phyloP scores from a whole-genome alignment of 1,140 invertebrate species.

The Euura saliciscinereae region DNA sequence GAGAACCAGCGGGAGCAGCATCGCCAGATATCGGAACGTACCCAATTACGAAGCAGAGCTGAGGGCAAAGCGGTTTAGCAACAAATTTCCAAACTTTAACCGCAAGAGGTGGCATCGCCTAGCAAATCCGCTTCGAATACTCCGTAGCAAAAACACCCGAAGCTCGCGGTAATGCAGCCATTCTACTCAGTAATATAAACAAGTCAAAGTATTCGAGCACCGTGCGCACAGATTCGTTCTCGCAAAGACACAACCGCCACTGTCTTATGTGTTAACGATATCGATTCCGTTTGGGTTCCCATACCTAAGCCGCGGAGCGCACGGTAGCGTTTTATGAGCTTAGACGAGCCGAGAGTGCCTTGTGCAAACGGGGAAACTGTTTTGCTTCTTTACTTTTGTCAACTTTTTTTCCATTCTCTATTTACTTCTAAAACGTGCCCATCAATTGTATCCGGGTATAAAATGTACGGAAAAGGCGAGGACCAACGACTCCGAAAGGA shows the following conservation, averaged over 20 bases:
- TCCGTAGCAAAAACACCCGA: background rate
- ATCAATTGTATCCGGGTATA: background rate
- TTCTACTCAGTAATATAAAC: no score
- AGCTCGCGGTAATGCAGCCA: background rate
- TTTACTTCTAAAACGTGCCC: background rate
- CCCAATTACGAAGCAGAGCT: background rate
- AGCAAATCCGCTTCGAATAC: background rate
- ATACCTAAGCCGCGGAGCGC: background rate
- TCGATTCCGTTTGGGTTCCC: background rate
- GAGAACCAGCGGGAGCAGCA: background rate
- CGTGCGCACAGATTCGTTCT: no score
- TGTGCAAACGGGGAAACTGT: background rate
- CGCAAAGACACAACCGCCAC: background rate
- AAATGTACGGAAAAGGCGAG: background rate
- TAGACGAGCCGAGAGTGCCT: background rate
- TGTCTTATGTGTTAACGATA: background rate
- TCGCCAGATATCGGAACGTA: background rate
- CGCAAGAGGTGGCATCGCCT: background rate
- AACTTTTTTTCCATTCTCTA: background rate
- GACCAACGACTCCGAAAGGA: slow-evolving; percentile 18
- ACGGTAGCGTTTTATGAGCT: background rate
- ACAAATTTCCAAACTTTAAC: slow-evolving; percentile 2
- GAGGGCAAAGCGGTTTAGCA: background rate
- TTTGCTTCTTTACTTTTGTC: background rate
- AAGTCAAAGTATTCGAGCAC: no score